Conservation (phyloP, 2,113 vertebrate species). For the Megalops atlanticus region DNA sequence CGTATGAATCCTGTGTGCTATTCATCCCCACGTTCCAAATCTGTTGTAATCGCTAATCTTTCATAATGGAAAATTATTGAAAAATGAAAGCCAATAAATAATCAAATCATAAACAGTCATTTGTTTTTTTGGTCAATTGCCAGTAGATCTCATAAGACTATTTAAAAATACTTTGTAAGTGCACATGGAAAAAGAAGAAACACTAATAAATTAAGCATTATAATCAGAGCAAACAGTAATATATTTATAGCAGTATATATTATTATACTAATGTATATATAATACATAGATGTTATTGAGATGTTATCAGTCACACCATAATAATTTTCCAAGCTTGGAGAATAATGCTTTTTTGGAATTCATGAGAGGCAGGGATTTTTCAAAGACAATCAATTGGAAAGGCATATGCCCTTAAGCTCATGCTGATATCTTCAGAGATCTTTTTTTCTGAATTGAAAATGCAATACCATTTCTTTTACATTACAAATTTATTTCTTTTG, state of each 20-base stretch:
- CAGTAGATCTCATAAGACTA: neutral
- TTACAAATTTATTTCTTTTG: slow-evolving; percentile 5
- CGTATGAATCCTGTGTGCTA: neutral
- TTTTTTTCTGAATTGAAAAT: slow-evolving; percentile 1
- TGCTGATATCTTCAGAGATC: slow-evolving; percentile 39
- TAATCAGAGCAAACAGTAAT: no score
- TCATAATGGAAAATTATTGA: neutral
- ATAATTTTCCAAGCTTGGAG: no score
- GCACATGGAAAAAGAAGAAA: neutral
- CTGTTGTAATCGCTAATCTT: neutral
- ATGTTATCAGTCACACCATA: no score
- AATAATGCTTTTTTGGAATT: slow-evolving; percentile 1
- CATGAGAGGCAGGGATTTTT: neutral
- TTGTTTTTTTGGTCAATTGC: neutral
- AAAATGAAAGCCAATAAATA: neutral
- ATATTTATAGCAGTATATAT: no score
- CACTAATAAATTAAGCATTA: no score
- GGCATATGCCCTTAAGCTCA: slow-evolving; percentile 37
- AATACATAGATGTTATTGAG: no score
- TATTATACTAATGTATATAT: no score
- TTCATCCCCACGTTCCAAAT: neutral
- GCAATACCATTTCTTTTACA: neutral
- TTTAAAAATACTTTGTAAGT: neutral
- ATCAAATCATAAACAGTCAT: neutral
- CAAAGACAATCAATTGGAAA: slow-evolving; percentile 17